Conservation (phyloP, 1,140 invertebrate species). For the Orius laevigatus region DNA sequence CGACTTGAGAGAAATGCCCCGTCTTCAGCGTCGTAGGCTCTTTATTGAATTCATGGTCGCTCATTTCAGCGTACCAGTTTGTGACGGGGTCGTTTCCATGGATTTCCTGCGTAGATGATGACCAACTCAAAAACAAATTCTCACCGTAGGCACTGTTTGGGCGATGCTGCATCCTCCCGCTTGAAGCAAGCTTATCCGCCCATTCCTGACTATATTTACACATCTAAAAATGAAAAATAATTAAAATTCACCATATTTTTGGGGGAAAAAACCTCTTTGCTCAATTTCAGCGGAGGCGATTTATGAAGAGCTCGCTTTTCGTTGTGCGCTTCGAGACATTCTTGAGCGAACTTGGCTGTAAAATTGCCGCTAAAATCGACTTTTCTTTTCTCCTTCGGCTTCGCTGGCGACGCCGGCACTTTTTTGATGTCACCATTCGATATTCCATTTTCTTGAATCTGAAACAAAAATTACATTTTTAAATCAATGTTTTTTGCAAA, state of each 20-base stretch:
- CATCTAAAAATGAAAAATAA: constrained; percentile 28
- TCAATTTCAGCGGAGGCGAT: constrained; percentile 46
- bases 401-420: too few species aligned
- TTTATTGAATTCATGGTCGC: constrained; percentile 37
- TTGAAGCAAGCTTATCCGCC: constrained; percentile 55
- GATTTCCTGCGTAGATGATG: constrained; percentile 46
- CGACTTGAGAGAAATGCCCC: constrained; percentile 27
- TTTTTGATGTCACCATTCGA: too few species aligned
- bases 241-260: not conserved
- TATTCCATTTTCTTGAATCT: too few species aligned
- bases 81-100: constrained; percentile 53
- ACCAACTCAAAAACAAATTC: constrained; percentile 62
- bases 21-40: constrained; percentile 49
- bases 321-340: constrained; percentile 59
- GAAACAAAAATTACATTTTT: too few species aligned
- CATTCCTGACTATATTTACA: constrained; percentile 63
- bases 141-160: constrained; percentile 60
- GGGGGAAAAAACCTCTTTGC: constrained; percentile 38
- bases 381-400: too few species aligned
- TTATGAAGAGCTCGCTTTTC: constrained; percentile 52
- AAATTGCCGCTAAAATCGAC: too few species aligned
- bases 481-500: too few species aligned
- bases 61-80: constrained; percentile 51
- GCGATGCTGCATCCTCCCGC: constrained; percentile 54
- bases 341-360: constrained; percentile 32